phyloP scores from a whole-genome alignment of 2,113 vertebrate genomes.

The Sceloporus undulatus region DNA sequence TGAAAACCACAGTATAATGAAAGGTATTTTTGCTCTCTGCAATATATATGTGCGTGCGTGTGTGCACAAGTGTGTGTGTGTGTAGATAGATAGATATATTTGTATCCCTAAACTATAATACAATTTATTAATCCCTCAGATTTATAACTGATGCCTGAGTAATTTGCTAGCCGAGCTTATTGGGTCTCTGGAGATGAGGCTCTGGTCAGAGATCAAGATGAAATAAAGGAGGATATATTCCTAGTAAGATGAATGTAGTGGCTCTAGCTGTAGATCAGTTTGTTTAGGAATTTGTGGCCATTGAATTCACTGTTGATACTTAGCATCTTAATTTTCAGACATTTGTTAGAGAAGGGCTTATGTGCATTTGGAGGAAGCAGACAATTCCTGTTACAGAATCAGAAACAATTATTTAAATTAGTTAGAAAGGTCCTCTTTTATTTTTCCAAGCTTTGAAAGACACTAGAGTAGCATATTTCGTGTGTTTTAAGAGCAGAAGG shows the following conservation, averaged over 20 bases:
- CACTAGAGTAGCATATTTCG: not conserved
- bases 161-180: constrained; percentile 32
- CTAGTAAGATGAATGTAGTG: not conserved
- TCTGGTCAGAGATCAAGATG: not conserved
- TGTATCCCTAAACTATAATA: constrained; percentile 39
- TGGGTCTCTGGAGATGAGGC: not conserved
- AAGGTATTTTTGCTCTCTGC: constrained; percentile 40
- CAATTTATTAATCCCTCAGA: constrained; percentile 49
- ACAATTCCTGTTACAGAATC: not conserved
- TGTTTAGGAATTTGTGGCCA: not conserved
- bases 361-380: not conserved
- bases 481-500: not conserved
- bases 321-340: not conserved
- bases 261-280: not conserved
- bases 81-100: too few species aligned
- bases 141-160: constrained; percentile 8
- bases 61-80: too few species aligned
- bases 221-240: constrained; percentile 11
- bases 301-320: not conserved
- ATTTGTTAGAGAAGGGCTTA: not conserved
- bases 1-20: constrained; percentile 16
- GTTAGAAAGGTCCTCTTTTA: not conserved
- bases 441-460: not conserved
- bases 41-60: not conserved
- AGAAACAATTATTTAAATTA: constrained; percentile 17